Conservation (phyloP, 1,140 invertebrate species). For the Rhynchophorus ferrugineus region DNA sequence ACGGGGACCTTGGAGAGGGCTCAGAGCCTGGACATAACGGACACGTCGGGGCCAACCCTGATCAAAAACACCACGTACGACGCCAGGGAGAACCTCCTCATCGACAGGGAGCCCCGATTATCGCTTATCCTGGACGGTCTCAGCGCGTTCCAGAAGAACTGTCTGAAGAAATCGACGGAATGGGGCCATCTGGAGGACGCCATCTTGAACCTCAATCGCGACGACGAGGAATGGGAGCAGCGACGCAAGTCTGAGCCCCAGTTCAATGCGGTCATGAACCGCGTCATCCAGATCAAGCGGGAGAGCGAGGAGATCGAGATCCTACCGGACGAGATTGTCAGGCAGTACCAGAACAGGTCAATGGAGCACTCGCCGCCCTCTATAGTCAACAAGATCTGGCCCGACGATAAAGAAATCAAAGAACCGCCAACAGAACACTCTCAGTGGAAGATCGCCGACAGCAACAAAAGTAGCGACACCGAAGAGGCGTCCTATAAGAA, state of each 20-base stretch:
- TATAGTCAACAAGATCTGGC: constrained; percentile 13
- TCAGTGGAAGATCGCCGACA: neutral
- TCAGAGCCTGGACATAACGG: constrained; percentile 72
- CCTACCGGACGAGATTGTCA: constrained; percentile 3
- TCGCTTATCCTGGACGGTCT: constrained; percentile 55
- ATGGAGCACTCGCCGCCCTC: neutral
- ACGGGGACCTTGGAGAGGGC: constrained; percentile 65
- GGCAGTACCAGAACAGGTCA: constrained; percentile 5
- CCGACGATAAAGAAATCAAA: constrained; percentile 12
- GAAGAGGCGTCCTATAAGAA: neutral
- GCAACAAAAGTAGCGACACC: neutral
- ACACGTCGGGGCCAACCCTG: constrained; percentile 48
- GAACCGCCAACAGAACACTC: constrained; percentile 2
- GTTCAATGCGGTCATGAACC: constrained; percentile 36
- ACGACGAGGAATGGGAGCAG: constrained; percentile 18
- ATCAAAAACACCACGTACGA: constrained; percentile 53
- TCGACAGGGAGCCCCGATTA: constrained; percentile 52
- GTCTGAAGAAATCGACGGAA: constrained; percentile 64
- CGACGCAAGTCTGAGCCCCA: constrained; percentile 22
- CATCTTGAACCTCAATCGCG: constrained; percentile 43
- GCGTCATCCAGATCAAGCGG: constrained; percentile 37
- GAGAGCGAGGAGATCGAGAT: constrained; percentile 26
- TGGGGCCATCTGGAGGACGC: constrained; percentile 71
- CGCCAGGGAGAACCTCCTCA: constrained; percentile 31
- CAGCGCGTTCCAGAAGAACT: constrained; percentile 56